These are phyloP conservation scores for Papilio machaon DNA, from an alignment of 1,140 invertebrate species.

Conservation along the genomic window DNA sequence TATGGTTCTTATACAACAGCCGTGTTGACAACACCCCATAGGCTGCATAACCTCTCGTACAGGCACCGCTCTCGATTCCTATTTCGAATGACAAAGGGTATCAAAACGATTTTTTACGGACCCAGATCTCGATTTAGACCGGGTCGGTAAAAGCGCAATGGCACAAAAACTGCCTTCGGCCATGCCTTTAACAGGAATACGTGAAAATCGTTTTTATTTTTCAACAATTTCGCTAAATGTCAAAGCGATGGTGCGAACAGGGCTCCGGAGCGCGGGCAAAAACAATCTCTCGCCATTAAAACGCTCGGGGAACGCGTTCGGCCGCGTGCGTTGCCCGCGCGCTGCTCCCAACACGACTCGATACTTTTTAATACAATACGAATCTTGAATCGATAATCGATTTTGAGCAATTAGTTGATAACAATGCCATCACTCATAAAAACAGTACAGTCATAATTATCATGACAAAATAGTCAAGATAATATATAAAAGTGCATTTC, in stretches of 20 bases:
- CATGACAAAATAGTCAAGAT: constrained; percentile 29
- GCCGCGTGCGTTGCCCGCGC: constrained; percentile 47
- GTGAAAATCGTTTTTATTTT: constrained; percentile 57
- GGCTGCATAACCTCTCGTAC: constrained; percentile 48
- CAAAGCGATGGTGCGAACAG: constrained; percentile 70
- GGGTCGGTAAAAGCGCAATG: constrained; percentile 17
- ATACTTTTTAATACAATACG: constrained; percentile 54
- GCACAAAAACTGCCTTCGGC: constrained; percentile 51
- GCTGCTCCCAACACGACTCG: constrained; percentile 41
- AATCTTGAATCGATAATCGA: constrained; percentile 58
- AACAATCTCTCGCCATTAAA: constrained; percentile 55
- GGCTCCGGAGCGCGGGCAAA: constrained; percentile 64
- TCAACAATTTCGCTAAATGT: constrained; percentile 66
- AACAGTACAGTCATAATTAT: constrained; percentile 39
- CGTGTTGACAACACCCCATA: constrained; percentile 56
- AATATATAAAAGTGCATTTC: constrained; percentile 32
- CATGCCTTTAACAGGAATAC: constrained; percentile 49
- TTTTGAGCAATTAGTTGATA: constrained; percentile 58
- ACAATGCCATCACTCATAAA: constrained; percentile 45
- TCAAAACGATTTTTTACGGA: constrained; percentile 47
- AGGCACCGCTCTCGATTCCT: constrained; percentile 49
- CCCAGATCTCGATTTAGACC: constrained; percentile 6
- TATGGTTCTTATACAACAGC: constrained; percentile 47
- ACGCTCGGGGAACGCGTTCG: constrained; percentile 46
- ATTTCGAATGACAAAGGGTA: constrained; percentile 66